Evolutionary conservation across 2,888 invertebrate genomes (phyloP), one percentile per base, ranked within the genome.

Genomic region (Frankliniella intonsa): DNA sequence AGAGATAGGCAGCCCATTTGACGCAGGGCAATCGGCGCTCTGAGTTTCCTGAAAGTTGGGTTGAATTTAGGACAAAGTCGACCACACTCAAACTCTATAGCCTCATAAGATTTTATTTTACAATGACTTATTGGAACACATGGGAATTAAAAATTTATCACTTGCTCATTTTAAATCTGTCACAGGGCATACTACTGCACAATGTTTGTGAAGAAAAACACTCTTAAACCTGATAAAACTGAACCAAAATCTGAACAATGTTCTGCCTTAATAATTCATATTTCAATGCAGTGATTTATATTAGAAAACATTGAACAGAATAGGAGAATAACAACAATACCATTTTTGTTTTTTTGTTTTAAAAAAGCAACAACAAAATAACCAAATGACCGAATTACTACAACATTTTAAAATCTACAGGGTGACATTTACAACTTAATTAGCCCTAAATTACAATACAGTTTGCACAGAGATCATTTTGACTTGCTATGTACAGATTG

Each of bases 381-480:
- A 69, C n/a, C 69, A 69, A 22, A 69, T n/a, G 69, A 22, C 22
- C 9, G 69, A 69, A 69, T 69, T 22, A 69, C 22, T 11, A 69
- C n/a, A 69, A 69, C 22, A 69, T 19, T 38, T 38, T 38, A 69
- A 69, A 0, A 22, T 69, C 69, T 69, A 69, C 69, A 69, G 8
- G 69, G 69, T 8, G 22, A 69, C 69, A 69, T 69, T 69, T 69
- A 69, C 69, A 69, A 69, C 69, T 69, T 69, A 69, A 22, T 10
- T 22, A 69, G 69, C 69, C n/a, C 0, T 1, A 69, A 22, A 22
- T 69, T 69, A 69, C n/a, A 69, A 69, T 69, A 69, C 69, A 69
- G 55, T 55, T 55, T 69, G 69, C 69, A 69, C 69, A 22, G 69
- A 69, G 69, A 69, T 69, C 69, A 69, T 19, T 69, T 69, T 69